Base-by-base conservation (phyloP, 37 sponge, comb jelly and placozoan genomes). In the Oopsacas minuta region DNA sequence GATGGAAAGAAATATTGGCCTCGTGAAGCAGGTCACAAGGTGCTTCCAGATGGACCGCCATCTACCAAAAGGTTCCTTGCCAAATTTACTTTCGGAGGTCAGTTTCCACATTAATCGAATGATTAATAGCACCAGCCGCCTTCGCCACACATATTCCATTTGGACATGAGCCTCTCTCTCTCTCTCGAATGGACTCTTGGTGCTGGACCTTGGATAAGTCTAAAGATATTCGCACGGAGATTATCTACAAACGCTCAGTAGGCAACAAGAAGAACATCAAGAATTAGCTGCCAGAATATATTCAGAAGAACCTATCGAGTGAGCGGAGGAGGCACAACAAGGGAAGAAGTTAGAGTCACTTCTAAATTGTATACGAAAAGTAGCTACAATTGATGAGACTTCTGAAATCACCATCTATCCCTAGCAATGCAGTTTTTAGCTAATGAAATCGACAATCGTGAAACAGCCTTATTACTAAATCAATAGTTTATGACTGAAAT, bases 91-190 rank as follows among this genome's bases (percentile, higher is more conserved):
- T 10, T 5, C 75, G 5, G 75, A 61, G 75, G 75, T 61, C 22
- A 61, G 75, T 61, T 61, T 61, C 28, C 75, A 61, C 75, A 61
- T 61, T n/a, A 61, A 61, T 12, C 32, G 75, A 61, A 61, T 61
- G 75, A 34, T 61, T 5, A 42, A 61, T 25, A 3, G 75, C 75
- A 61, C 20, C 75, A 61, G 75, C 75, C 75, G 75, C 30, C 17
- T 22, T 46, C 51, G 17, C 51, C 51, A 17, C 51, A 46, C 17
- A 46, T 46, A 17, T 46, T 46, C 12, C 12, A 12, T 46, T 46
- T 46, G 51, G 51, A 17, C 51, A 17, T 22, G 51, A 46, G 17
- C 51, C 51, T 46, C 51, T 22, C 17, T 46, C 51, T 12, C 51
- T 17, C n/a, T n/a, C n/a, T n/a, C n/a, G n/a, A 22, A 12, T 46